Evolutionary conservation across 2,113 vertebrate species (phyloP).

Genomic region (Emydura subglobosa): DNA sequence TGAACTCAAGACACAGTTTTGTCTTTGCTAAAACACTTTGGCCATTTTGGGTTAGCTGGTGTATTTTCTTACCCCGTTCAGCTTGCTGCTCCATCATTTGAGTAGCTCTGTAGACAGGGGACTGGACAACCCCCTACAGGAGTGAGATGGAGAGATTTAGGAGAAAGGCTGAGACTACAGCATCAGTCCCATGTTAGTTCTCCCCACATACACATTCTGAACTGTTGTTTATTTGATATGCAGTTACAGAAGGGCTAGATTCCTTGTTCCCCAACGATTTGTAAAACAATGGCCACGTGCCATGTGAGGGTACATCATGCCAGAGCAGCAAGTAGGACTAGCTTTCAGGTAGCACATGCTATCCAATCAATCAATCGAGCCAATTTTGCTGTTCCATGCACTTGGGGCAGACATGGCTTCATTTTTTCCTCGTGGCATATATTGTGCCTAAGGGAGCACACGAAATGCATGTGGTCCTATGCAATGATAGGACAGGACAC

Average conservation of each 20-base stretch:
- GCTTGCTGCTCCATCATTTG: background rate
- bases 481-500: background rate
- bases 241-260: background rate
- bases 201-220: background rate
- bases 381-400: background rate
- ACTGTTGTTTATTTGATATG: background rate
- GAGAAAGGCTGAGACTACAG: background rate
- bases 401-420: background rate
- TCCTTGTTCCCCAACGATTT: background rate
- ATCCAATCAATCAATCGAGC: background rate
- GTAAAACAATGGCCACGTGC: background rate
- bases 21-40: fast-evolving
- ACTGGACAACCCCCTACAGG: background rate
- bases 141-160: background rate
- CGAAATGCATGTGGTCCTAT: background rate
- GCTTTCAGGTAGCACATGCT: background rate
- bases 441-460: background rate
- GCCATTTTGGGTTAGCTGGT: no score
- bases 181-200: background rate
- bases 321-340: background rate
- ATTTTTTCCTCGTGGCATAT: background rate
- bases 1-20: fast-evolving
- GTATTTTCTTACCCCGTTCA: fast-evolving
- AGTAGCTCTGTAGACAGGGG: background rate
- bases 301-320: background rate